These are phyloP conservation scores for Psammodynastes pulverulentus DNA, from an alignment of 2,113 vertebrate species.

Conservation along the genomic window DNA sequence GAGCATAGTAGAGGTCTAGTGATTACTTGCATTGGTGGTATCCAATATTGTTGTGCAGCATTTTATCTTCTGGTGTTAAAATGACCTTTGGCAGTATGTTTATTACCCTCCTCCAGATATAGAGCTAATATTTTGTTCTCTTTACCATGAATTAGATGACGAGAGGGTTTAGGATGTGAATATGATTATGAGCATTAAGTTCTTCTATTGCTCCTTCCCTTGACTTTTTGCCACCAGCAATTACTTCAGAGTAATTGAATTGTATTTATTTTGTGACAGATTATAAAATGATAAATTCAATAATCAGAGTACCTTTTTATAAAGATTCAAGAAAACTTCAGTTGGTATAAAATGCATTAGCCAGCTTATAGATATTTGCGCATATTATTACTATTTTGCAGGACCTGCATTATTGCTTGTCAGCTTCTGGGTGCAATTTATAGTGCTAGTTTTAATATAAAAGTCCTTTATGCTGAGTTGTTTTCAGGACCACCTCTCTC, in stretches of 20 bases:
- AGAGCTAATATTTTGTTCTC: not conserved
- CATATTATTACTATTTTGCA: not conserved
- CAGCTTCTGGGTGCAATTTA: not conserved
- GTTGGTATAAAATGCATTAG: not conserved
- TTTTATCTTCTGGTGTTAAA: not conserved
- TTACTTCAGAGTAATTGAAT: not conserved
- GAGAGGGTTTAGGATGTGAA: not conserved
- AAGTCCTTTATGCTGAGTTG: not conserved
- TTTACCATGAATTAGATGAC: not conserved
- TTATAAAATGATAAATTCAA: not conserved
- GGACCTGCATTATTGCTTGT: not conserved
- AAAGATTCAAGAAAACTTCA: not conserved
- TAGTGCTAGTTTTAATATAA: not conserved
- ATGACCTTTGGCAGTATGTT: not conserved
- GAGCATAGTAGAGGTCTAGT: not conserved
- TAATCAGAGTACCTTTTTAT: not conserved
- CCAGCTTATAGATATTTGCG: not conserved
- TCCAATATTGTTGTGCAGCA: not conserved
- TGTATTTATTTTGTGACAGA: not conserved
- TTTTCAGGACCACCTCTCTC: not conserved
- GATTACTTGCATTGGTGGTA: not conserved
- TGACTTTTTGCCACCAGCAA: not conserved
- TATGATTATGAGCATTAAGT: too few relatives aligned
- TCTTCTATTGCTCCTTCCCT: not conserved
- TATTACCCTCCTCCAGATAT: not conserved